These are phyloP conservation scores for Bombus pascuorum DNA, from an alignment of 1,140 invertebrate species.

Conservation along the genomic window DNA sequence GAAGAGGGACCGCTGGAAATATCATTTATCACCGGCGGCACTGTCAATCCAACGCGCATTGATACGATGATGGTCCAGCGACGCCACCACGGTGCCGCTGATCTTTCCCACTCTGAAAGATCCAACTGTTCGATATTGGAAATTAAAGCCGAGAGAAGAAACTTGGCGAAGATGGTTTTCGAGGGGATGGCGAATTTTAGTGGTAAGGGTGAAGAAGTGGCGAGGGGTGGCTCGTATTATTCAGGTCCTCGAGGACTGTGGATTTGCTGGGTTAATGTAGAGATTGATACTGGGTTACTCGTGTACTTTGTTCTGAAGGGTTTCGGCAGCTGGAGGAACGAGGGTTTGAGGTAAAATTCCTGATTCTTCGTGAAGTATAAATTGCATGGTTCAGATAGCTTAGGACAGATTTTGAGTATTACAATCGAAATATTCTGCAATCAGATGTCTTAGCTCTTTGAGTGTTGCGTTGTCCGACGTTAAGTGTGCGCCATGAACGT, in stretches of 20 bases:
- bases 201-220: background rate
- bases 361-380: background rate
- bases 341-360: background rate
- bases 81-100: slow-evolving; percentile 69
- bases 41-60: slow-evolving; percentile 80
- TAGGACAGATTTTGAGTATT: too few species aligned
- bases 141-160: slow-evolving; percentile 36
- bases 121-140: slow-evolving; percentile 20
- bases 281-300: background rate
- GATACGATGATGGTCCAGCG: slow-evolving; percentile 77
- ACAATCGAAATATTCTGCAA: too few species aligned
- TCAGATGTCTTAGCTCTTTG: too few species aligned
- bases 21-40: slow-evolving; percentile 80
- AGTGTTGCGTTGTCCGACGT: too few species aligned
- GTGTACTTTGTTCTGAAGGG: background rate
- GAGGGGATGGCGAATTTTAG: background rate
- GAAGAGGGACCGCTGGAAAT: slow-evolving; percentile 61
- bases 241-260: background rate
- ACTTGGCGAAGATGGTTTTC: too few species aligned
- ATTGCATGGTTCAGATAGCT: too few species aligned
- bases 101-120: slow-evolving; percentile 38
- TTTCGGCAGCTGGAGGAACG: accelerated
- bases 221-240: background rate
- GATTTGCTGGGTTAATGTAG: slow-evolving; percentile 2
- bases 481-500: too few species aligned